Conservation (phyloP, 2,888 invertebrate species). For the Conistra vaccinii region DNA sequence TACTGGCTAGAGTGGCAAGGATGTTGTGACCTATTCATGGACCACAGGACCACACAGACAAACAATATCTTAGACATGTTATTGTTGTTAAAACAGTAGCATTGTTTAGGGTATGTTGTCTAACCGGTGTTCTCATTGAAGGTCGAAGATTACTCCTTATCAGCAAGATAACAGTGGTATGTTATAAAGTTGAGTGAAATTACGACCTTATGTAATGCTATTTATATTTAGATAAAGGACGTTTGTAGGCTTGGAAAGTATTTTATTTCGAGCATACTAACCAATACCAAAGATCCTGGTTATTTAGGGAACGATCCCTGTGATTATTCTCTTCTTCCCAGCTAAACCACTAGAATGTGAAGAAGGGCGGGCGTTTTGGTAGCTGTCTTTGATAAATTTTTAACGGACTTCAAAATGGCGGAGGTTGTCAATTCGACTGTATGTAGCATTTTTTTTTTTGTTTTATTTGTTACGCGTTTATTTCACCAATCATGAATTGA, state of each 20-base stretch:
- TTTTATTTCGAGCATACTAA: no score
- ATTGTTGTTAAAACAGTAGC: constrained; percentile 31
- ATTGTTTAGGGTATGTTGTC: constrained; percentile 45
- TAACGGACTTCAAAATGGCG: no score
- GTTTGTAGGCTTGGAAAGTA: constrained; percentile 2
- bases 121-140: constrained; percentile 34
- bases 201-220: constrained; percentile 25
- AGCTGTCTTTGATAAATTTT: background rate
- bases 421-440: no score
- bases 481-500: no score
- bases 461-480: no score
- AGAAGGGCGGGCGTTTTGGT: background rate
- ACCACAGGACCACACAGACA: background rate
- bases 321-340: background rate
- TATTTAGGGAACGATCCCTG: background rate
- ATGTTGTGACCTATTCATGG: background rate
- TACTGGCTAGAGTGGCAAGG: background rate
- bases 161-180: constrained; percentile 43
- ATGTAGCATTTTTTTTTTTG: no score
- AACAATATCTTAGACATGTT: constrained; percentile 15
- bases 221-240: constrained; percentile 29
- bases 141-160: constrained; percentile 52
- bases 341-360: background rate
- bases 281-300: background rate
- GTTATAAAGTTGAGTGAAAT: constrained; percentile 35